Percentiles rank a stretch among this genome's conserved stretches.
Conservation (phyloP, 2,113 vertebrate species). For the Sinocyclocheilus grahami region DNA sequence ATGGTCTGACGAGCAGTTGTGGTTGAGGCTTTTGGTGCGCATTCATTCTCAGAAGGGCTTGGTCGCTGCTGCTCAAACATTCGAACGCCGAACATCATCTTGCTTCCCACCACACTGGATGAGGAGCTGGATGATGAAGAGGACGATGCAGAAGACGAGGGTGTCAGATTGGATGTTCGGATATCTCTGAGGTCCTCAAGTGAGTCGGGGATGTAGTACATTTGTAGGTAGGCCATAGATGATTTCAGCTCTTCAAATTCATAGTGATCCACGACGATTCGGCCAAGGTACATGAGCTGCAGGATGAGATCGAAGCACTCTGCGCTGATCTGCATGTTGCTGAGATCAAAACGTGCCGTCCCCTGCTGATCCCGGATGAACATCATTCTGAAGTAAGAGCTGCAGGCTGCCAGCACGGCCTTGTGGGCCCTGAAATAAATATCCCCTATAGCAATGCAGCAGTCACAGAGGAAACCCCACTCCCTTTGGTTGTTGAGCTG, state of each 20-base stretch:
- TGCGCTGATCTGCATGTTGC: conserved; percentile 95
- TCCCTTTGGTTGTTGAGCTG: conserved; percentile 98
- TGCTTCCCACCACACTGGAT: conserved; percentile 77
- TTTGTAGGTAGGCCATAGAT: conserved; percentile 95
- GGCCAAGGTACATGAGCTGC: conserved; percentile 97
- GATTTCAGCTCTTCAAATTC: conserved; percentile 95
- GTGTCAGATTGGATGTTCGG: conserved; percentile 67
- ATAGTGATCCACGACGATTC: conserved; percentile 88
- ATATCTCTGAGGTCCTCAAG: conserved; percentile 75
- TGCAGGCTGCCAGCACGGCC: conserved; percentile 94
- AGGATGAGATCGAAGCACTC: conserved; percentile 98
- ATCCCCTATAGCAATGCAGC: conserved; percentile 94
- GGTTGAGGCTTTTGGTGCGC: conserved; percentile 73
- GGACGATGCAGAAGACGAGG: conserved; percentile 69
- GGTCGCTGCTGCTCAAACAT: conserved; percentile 89
- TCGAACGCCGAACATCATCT: conserved; percentile 97
- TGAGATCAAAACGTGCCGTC: conserved; percentile 90
- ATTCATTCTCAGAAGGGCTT: conserved; percentile 76
- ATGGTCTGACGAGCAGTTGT: conserved; percentile 58
- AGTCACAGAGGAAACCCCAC: conserved; percentile 98
- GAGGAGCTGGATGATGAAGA: conserved; percentile 75
- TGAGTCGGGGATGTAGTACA: conserved; percentile 92
- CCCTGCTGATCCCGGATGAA: conserved; percentile 97
- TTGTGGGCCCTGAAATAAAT: conserved; percentile 96
- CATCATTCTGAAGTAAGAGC: conserved; percentile 98